These are phyloP conservation scores for Petrocephalus schoutedeni DNA, from an alignment of 2,797 vertebrate genomes.

Conservation along the genomic window DNA sequence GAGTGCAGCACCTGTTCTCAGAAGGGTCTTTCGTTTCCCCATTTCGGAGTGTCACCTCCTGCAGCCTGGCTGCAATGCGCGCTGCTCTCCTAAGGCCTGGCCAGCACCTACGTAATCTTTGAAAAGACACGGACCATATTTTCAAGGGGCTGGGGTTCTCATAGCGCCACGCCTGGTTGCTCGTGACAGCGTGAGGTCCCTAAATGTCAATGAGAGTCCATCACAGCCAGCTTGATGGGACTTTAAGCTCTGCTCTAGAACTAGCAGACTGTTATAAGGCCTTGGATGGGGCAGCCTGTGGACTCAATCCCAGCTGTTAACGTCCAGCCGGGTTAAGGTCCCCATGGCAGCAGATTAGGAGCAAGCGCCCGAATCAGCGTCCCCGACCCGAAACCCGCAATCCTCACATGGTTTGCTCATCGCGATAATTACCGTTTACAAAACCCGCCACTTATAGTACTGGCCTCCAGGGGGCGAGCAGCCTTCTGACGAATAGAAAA, in stretches of 20 bases:
- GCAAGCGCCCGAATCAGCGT: neutral
- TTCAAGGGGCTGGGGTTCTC: neutral
- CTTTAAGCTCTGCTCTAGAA: neutral
- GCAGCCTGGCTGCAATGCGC: conserved; percentile 41
- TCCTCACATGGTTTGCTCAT: neutral
- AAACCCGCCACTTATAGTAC: neutral
- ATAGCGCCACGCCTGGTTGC: neutral
- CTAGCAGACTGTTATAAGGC: neutral
- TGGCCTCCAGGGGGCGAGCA: neutral
- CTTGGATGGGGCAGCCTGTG: neutral
- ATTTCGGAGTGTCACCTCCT: conserved; percentile 36
- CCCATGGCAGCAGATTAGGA: too few species aligned
- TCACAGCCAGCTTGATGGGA: neutral
- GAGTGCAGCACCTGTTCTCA: conserved; percentile 29
- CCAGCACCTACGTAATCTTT: too few species aligned
- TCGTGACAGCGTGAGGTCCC: neutral
- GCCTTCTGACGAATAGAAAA: conserved; percentile 12
- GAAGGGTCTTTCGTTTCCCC: neutral
- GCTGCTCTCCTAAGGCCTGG: too few species aligned
- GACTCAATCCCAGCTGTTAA: neutral
- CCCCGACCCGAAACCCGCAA: neutral
- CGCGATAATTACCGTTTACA: conserved; percentile 17
- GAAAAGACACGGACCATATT: neutral
- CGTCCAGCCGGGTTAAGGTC: neutral
- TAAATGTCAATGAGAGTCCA: neutral